Conservation (phyloP, 2,888 invertebrate genomes). For the Neoaliturus tenellus region DNA sequence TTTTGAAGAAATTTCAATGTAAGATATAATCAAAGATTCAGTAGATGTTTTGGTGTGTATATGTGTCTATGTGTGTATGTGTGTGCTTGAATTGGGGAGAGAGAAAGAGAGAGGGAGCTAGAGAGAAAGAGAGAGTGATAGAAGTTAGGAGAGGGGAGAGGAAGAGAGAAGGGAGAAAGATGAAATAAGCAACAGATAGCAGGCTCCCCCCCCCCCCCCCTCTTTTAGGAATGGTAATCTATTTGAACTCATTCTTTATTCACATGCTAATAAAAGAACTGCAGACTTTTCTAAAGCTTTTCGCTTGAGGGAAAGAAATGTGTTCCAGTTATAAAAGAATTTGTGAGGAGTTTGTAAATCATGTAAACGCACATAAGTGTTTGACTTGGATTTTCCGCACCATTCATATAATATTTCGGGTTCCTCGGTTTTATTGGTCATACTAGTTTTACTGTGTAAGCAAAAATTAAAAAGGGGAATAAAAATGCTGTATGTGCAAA, state of each 20-base stretch:
- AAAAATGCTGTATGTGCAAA: too few relatives aligned
- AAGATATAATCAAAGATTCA: slow-evolving; percentile 65
- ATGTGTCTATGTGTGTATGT: slow-evolving; percentile 50
- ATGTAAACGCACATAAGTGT: slow-evolving; percentile 58
- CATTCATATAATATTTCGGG: slow-evolving; percentile 14
- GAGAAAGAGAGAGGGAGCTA: slow-evolving; percentile 55
- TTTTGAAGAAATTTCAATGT: slow-evolving; percentile 63
- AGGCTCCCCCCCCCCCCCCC: slow-evolving; percentile 26
- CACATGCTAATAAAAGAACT: slow-evolving; percentile 66
- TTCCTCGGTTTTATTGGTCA: background rate
- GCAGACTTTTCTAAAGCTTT: slow-evolving; percentile 61
- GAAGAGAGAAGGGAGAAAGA: slow-evolving; percentile 43
- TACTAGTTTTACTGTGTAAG: too few relatives aligned
- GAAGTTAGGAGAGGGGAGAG: slow-evolving; percentile 54
- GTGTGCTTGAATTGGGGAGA: too few relatives aligned
- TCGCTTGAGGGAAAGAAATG: slow-evolving; percentile 57
- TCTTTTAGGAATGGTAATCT: slow-evolving; percentile 65
- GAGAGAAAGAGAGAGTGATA: slow-evolving; percentile 30
- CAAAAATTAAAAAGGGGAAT: too few relatives aligned
- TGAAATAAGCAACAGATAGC: slow-evolving; percentile 60
- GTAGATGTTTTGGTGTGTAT: slow-evolving; percentile 57
- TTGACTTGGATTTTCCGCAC: background rate
- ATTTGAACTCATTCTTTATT: slow-evolving; percentile 68
- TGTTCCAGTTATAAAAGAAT: slow-evolving; percentile 62
- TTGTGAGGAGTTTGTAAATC: slow-evolving; percentile 63